Base-by-base conservation (phyloP, 1,140 invertebrate species). In the Anastatus disparis region DNA sequence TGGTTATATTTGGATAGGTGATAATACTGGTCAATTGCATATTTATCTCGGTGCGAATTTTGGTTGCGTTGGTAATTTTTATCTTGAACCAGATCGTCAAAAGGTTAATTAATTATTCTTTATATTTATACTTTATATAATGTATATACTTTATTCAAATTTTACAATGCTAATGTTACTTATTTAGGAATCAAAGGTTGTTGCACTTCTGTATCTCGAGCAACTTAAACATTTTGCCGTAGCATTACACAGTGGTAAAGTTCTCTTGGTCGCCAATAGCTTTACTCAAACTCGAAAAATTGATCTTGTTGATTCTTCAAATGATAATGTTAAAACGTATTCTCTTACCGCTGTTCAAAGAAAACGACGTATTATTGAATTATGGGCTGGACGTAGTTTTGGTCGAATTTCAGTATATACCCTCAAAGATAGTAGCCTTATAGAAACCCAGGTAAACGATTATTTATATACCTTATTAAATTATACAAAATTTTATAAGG, bases 1-100 rank as follows among this genome's bases (percentile, higher is more conserved):
- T 70, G 87, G 88, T 68, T 87, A 87, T 38, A 90, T 97, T 55
- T 97, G 95, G 95, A 89, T 96, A 64, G 95, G 95, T 0, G 95
- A 97, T 82, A 92, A 91, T 63, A 85, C 88, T 0, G 94, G 94
- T 15, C 89, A 91, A 64, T 89, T 97, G 55, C 92, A 94, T 76
- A 92, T 94, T 0, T 96, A 94, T 27, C 74, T 86, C 1, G 81
- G 81, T n/a, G 82, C 79, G 7, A 86, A 86, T 66, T 85, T 85
- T 53, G 84, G 80, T 73, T 77, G 85, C 65, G 81, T 89, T 72
- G 77, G 87, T 59, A 83, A 82, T 65, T 83, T 88, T 75, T 79
- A 82, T 74, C 71, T 90, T 46, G 86, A 89, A 66, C 74, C 85
- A 8, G 86, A 89, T 77, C 78, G 81, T 61, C 79, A 77, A 20